A percentile compares a stretch with the other conserved stretches of the same genome.
Conservation (phyloP, 2,113 vertebrate genomes). For the Antechinus flavipes region DNA sequence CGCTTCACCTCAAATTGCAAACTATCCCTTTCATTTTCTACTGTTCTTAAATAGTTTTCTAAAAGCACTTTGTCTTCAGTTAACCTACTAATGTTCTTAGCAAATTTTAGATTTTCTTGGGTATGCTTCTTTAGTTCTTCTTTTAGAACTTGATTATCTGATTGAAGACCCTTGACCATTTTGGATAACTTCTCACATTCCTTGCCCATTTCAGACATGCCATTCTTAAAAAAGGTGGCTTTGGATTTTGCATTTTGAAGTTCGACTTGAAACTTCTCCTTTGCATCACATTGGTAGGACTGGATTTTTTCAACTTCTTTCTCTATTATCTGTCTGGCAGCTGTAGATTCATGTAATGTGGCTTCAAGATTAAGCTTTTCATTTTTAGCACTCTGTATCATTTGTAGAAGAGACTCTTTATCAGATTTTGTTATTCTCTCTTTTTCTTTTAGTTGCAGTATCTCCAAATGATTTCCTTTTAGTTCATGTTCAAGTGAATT, state of each 20-base stretch:
- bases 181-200: slow-evolving; percentile 77
- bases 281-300: slow-evolving; percentile 31
- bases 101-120: slow-evolving; percentile 68
- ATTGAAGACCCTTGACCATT: slow-evolving; percentile 69
- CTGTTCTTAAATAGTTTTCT: slow-evolving; percentile 76
- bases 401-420: slow-evolving; percentile 67
- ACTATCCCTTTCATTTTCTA: slow-evolving; percentile 80
- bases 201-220: slow-evolving; percentile 65
- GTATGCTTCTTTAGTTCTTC: slow-evolving; percentile 77
- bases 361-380: slow-evolving; percentile 76
- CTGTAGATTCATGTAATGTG: slow-evolving; percentile 62
- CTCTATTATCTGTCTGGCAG: slow-evolving; percentile 66
- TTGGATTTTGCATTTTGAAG: slow-evolving; percentile 76
- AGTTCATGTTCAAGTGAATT: slow-evolving; percentile 68
- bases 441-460: slow-evolving; percentile 74
- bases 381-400: slow-evolving; percentile 67
- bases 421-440: slow-evolving; percentile 57
- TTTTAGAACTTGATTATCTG: slow-evolving; percentile 80
- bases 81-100: slow-evolving; percentile 71
- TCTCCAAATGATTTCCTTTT: slow-evolving; percentile 66
- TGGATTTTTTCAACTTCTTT: slow-evolving; percentile 70
- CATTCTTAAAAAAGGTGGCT: slow-evolving; percentile 72
- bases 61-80: slow-evolving; percentile 71
- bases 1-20: slow-evolving; percentile 79
- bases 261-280: slow-evolving; percentile 75